Conservation (phyloP, 2,797 vertebrate species). For the Pangasius mekongensis region DNA sequence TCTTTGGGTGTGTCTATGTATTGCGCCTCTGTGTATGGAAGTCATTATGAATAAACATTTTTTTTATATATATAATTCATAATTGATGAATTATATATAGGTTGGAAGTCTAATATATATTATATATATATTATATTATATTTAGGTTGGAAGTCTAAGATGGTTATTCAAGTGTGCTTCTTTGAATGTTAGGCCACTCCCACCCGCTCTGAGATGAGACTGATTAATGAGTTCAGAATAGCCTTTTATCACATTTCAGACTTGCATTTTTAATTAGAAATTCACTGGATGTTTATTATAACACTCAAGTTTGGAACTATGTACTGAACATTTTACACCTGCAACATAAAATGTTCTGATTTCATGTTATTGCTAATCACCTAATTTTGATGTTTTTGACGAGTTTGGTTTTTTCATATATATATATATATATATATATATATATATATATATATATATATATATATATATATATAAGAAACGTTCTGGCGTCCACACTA, state of each 20-base stretch:
- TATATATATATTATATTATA: no score
- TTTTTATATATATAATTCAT: no score
- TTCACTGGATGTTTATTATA: background rate
- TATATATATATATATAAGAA: background rate
- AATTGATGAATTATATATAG: no score
- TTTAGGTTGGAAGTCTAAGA: background rate
- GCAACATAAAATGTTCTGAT: background rate
- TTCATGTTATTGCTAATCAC: background rate
- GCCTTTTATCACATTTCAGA: background rate
- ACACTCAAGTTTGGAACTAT: background rate
- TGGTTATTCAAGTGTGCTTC: background rate
- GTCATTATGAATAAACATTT: no score
- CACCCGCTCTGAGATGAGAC: background rate
- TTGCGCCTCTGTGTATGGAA: background rate
- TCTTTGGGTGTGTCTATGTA: background rate
- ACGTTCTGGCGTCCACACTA: background rate
- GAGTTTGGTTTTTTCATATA: background rate
- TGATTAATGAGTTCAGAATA: background rate
- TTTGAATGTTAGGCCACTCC: background rate
- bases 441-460: background rate
- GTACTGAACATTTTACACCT: background rate
- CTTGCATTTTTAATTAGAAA: background rate
- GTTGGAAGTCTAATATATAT: background rate
- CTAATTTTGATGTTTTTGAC: background rate
- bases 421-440: background rate